These are phyloP conservation scores for Riparia riparia DNA, from an alignment of 2,113 vertebrate species.

Conservation along the genomic window DNA sequence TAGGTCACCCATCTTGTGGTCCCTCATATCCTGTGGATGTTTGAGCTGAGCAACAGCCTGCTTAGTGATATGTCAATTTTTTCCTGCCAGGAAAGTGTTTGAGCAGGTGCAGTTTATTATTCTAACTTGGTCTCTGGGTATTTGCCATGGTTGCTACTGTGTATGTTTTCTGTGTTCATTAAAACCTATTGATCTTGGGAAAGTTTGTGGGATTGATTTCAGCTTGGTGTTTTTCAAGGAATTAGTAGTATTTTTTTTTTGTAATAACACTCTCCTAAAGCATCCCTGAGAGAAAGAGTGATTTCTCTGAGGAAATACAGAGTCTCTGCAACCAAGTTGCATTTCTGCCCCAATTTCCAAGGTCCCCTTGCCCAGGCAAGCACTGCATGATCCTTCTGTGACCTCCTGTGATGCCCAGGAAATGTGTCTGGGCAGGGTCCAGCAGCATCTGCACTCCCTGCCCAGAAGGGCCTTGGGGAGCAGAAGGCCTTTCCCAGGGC, in stretches of 20 bases:
- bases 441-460: not conserved
- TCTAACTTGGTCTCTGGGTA: not conserved
- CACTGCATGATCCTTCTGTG: fast-evolving
- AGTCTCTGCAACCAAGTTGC: not conserved
- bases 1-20: not conserved
- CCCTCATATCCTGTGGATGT: not conserved
- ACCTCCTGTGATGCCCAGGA: not conserved
- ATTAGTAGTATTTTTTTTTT: constrained; percentile 34
- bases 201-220: constrained; percentile 60
- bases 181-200: constrained; percentile 47
- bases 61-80: constrained; percentile 34
- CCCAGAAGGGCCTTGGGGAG: not conserved
- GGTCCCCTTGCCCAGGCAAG: not conserved
- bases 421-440: fast-evolving
- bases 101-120: constrained; percentile 19
- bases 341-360: not conserved
- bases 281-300: not conserved
- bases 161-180: constrained; percentile 48
- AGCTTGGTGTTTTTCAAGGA: constrained; percentile 3
- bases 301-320: not conserved
- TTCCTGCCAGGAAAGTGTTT: not conserved
- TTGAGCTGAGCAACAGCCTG: not conserved
- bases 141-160: not conserved
- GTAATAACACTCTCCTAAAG: not conserved
- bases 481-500: not conserved